A percentile compares a stretch with the other conserved stretches of the same genome.
Conservation (phyloP, 2,888 invertebrate genomes). For the Camptogramma bilineatum region DNA sequence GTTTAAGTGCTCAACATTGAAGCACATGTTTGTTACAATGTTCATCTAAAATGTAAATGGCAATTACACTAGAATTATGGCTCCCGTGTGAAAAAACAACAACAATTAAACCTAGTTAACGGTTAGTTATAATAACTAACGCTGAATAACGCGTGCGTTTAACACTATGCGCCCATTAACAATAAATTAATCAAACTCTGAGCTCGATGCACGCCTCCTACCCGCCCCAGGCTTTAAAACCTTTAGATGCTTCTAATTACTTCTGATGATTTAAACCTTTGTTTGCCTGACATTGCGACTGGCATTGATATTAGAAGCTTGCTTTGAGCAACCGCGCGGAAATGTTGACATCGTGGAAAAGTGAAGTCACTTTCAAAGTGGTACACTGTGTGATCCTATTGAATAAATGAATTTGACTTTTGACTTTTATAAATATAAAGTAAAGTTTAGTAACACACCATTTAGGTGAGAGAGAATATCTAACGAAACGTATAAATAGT, state of each 20-base stretch:
- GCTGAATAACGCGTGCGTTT: constrained; percentile 52
- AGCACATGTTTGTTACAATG: not conserved
- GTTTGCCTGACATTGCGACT: not conserved
- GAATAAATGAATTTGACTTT: too few relatives aligned
- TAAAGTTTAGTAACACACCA: too few relatives aligned
- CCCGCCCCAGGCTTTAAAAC: constrained; percentile 33
- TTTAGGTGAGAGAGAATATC: too few relatives aligned
- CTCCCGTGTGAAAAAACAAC: constrained; percentile 37
- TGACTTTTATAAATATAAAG: too few relatives aligned
- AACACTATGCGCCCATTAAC: constrained; percentile 69
- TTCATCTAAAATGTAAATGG: not conserved
- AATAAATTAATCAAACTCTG: constrained; percentile 70
- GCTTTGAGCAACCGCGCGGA: too few relatives aligned
- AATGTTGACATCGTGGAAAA: too few relatives aligned
- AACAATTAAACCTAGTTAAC: constrained; percentile 41
- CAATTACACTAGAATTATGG: constrained; percentile 14
- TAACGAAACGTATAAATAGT: too few relatives aligned
- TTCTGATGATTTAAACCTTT: constrained; percentile 18
- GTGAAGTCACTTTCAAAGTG: too few relatives aligned
- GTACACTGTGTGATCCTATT: too few relatives aligned
- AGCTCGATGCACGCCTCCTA: constrained; percentile 44
- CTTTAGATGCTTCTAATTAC: constrained; percentile 27
- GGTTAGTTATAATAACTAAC: constrained; percentile 43
- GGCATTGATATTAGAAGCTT: not conserved
- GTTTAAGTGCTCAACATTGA: not conserved